These are phyloP conservation scores for Sinohyriopsis cumingii DNA, from an alignment of 2,888 invertebrate genomes.

Conservation along the genomic window DNA sequence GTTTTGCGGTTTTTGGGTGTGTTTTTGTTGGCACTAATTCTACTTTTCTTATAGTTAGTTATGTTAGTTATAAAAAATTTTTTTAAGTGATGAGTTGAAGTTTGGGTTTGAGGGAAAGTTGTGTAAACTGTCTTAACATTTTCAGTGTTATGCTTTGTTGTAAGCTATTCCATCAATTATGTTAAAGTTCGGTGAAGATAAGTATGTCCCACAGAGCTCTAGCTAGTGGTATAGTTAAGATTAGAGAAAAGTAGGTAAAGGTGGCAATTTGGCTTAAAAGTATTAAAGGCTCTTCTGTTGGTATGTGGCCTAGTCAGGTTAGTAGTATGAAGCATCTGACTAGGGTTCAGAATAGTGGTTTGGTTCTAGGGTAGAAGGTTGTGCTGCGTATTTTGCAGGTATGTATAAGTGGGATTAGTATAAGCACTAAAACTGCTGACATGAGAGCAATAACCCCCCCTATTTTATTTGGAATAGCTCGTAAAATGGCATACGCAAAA, in stretches of 20 bases:
- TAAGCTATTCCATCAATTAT: too few relatives aligned
- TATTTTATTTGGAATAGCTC: constrained; percentile 86
- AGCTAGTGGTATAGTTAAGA: too few relatives aligned
- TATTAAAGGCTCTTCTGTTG: constrained; percentile 80
- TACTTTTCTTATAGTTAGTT: too few relatives aligned
- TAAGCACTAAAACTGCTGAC: constrained; percentile 80
- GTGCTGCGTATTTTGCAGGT: constrained; percentile 74
- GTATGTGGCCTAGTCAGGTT: constrained; percentile 83
- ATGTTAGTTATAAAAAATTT: too few relatives aligned
- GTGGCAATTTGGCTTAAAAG: constrained; percentile 38
- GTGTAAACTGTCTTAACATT: too few relatives aligned
- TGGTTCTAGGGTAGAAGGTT: constrained; percentile 75
- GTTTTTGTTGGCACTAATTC: too few relatives aligned
- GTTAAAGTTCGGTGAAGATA: too few relatives aligned
- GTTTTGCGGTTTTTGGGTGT: too few relatives aligned
- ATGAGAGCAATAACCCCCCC: constrained; percentile 82
- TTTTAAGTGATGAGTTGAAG: too few relatives aligned
- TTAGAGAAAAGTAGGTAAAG: constrained; percentile 40
- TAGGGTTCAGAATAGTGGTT: constrained; percentile 75
- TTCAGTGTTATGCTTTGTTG: too few relatives aligned
- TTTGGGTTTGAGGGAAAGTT: too few relatives aligned
- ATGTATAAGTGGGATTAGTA: constrained; percentile 76
- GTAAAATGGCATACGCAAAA: constrained; percentile 87
- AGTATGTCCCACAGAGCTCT: too few relatives aligned
- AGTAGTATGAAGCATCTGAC: constrained; percentile 76